Evolutionary conservation across 2,113 vertebrate genomes (phyloP).

Genomic region (Gadus macrocephalus): DNA sequence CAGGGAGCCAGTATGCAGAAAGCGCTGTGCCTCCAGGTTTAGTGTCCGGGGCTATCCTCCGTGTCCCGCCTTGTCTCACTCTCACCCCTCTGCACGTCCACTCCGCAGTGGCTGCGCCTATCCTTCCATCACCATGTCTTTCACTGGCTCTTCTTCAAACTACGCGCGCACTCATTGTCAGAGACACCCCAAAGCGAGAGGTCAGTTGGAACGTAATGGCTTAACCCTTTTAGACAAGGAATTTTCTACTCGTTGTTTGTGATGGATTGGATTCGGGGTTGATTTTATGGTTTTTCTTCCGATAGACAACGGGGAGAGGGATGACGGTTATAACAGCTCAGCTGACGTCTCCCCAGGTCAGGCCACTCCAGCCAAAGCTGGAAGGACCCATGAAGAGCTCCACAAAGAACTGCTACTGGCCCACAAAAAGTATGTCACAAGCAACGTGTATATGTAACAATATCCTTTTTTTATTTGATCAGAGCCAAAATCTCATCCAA

Average conservation of each 20-base stretch:
- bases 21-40: constrained; percentile 46
- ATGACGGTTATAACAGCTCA: neutral
- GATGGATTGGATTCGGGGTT: too few species aligned
- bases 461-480: neutral
- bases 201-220: neutral
- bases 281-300: constrained; percentile 12
- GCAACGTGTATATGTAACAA: neutral
- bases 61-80: constrained; percentile 29
- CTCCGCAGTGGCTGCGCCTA: neutral
- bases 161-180: neutral
- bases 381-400: constrained; percentile 68
- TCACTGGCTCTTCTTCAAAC: neutral
- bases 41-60: constrained; percentile 41
- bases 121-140: neutral
- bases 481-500: neutral
- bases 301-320: constrained; percentile 44
- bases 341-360: constrained; percentile 29
- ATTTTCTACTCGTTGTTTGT: constrained; percentile 27
- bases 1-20: constrained; percentile 56
- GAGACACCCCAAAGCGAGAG: constrained; percentile 9
- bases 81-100: constrained; percentile 18
- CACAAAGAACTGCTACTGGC: constrained; percentile 70
- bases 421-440: constrained; percentile 62
- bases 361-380: constrained; percentile 40
- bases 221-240: constrained; percentile 9